Conservation (phyloP, 2,888 invertebrate genomes). For the Drosophila paucipuncta region DNA sequence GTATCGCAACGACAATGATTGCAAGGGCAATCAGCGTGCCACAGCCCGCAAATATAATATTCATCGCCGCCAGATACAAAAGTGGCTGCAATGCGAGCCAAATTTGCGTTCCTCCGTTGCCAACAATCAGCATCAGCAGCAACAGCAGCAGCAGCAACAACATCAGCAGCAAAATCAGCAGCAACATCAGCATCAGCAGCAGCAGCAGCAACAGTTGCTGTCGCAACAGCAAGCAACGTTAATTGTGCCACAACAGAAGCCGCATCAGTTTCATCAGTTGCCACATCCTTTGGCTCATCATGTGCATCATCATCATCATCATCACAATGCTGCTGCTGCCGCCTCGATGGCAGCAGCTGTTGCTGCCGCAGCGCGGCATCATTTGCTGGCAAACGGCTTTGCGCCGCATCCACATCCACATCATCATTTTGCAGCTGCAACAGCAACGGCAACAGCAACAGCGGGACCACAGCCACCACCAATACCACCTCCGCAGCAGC, state of each 20-base stretch:
- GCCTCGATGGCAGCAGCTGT: conserved; percentile 54
- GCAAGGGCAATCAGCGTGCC: conserved; percentile 95
- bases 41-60: conserved; percentile 96
- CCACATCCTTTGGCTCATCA: conserved; percentile 64
- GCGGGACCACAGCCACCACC: conserved; percentile 16
- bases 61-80: conserved; percentile 95
- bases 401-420: conserved; percentile 40
- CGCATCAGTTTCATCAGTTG: conserved; percentile 61
- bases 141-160: conserved; percentile 55
- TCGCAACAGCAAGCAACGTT: conserved; percentile 40
- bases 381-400: conserved; percentile 47
- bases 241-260: conserved; percentile 44
- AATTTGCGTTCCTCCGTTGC: conserved; percentile 91
- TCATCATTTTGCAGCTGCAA: conserved; percentile 33
- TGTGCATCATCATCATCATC: conserved; percentile 58
- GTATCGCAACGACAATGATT: conserved; percentile 93
- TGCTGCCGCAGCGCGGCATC: conserved; percentile 55
- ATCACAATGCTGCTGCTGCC: conserved; percentile 60
- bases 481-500: conserved; percentile 13
- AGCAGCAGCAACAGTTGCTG: conserved; percentile 25
- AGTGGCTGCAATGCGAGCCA: conserved; percentile 95
- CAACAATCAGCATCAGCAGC: conserved; percentile 84
- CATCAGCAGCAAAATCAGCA: conserved; percentile 37
- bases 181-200: conserved; percentile 25
- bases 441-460: conserved; percentile 21